These are phyloP conservation scores for Pygmarrhopalites habei DNA, from an alignment of 1,140 invertebrate genomes.

Conservation along the genomic window DNA sequence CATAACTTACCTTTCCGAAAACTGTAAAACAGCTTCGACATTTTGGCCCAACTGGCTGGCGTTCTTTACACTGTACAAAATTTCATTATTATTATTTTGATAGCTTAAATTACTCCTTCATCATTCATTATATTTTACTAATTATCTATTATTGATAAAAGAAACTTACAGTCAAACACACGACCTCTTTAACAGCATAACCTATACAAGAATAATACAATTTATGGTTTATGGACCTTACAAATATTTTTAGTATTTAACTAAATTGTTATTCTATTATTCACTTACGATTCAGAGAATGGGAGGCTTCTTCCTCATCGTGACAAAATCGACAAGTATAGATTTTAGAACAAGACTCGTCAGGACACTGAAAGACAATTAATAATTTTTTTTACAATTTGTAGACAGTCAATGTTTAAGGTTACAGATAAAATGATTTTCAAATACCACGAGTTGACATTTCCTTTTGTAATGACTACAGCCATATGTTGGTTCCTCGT, in stretches of 20 bases:
- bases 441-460: conserved; percentile 26
- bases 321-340: conserved; percentile 67
- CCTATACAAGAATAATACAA: too few relatives aligned
- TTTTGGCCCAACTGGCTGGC: conserved; percentile 68
- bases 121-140: too few relatives aligned
- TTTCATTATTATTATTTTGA: too few relatives aligned
- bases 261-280: too few relatives aligned
- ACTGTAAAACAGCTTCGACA: conserved; percentile 65
- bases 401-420: background rate
- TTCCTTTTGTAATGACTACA: conserved; percentile 23
- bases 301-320: conserved; percentile 68
- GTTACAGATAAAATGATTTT: background rate
- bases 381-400: background rate
- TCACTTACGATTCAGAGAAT: conserved; percentile 70
- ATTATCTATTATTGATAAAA: too few relatives aligned
- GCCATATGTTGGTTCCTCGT: conserved; percentile 1
- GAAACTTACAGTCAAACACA: conserved; percentile 68
- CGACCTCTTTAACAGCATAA: conserved; percentile 70
- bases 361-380: conserved; percentile 11
- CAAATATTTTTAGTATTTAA: too few relatives aligned
- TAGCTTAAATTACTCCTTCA: too few relatives aligned
- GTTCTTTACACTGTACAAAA: too few relatives aligned
- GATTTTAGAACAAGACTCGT: conserved; percentile 9
- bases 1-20: conserved; percentile 60
- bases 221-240: too few relatives aligned